Percentiles rank a stretch among this genome's conserved stretches.
phyloP scores from a whole-genome alignment of 2,113 vertebrate species.

The Platichthys flesus region DNA sequence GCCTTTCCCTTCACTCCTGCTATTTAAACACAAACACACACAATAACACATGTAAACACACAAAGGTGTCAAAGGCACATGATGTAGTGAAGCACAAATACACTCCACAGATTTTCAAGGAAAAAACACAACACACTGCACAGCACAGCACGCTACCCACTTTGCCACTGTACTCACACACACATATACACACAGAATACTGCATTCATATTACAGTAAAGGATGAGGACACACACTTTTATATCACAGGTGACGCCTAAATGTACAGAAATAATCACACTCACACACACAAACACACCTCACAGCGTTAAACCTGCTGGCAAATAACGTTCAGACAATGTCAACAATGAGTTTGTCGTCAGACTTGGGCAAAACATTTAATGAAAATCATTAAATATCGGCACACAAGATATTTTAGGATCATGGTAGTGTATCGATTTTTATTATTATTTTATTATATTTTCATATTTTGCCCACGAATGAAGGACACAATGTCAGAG shows the following conservation, averaged over 20 bases:
- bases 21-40: constrained; percentile 47
- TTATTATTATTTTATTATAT: too few relatives aligned
- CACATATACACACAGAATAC: constrained; percentile 37
- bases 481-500: constrained; percentile 28
- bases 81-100: constrained; percentile 60
- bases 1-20: constrained; percentile 74
- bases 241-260: too few relatives aligned
- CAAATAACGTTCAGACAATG: constrained; percentile 63
- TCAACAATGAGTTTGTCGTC: constrained; percentile 34
- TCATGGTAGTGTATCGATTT: neutral
- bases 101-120: constrained; percentile 38
- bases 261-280: constrained; percentile 29
- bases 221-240: constrained; percentile 46
- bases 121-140: constrained; percentile 31
- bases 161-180: constrained; percentile 29
- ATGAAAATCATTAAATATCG: neutral
- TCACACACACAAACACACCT: constrained; percentile 42
- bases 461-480: constrained; percentile 52
- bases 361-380: constrained; percentile 62
- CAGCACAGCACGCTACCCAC: constrained; percentile 40
- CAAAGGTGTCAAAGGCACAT: constrained; percentile 48
- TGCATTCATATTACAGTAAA: constrained; percentile 24
- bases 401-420: too few relatives aligned
- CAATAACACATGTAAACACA: constrained; percentile 28
- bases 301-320: constrained; percentile 45